A percentile compares a stretch with the other conserved stretches of the same genome.
phyloP scores from a whole-genome alignment of 2,888 invertebrate genomes.

The Patella ulyssiponensis region DNA sequence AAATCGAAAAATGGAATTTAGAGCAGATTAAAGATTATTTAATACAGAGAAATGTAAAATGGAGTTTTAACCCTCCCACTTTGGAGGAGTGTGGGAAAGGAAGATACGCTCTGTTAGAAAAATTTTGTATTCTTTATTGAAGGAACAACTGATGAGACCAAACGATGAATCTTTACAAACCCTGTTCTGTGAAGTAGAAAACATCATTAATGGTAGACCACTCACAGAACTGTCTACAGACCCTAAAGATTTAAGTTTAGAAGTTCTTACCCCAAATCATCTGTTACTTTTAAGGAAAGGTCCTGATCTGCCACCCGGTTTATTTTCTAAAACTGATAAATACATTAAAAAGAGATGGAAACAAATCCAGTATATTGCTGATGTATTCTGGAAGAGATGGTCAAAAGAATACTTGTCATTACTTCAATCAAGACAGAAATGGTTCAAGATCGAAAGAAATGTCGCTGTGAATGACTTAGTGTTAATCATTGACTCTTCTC shows the following conservation, averaged over 20 bases:
- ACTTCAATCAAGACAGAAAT: too few relatives aligned
- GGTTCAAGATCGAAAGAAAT: too few relatives aligned
- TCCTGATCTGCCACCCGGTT: constrained; percentile 30
- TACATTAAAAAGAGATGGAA: constrained; percentile 31
- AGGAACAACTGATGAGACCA: constrained; percentile 21
- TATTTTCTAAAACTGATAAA: constrained; percentile 30
- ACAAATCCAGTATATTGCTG: constrained; percentile 38
- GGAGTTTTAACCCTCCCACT: constrained; percentile 41
- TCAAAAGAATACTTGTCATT: constrained; percentile 24
- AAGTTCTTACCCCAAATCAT: constrained; percentile 35
- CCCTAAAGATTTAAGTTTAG: constrained; percentile 21
- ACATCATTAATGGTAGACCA: constrained; percentile 34
- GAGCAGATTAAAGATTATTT: constrained; percentile 24
- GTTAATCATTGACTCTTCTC: too few relatives aligned
- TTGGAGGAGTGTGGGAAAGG: constrained; percentile 42
- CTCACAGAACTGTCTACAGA: constrained; percentile 27
- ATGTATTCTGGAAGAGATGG: constrained; percentile 38
- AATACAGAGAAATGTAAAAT: constrained; percentile 27
- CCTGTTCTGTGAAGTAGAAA: constrained; percentile 26
- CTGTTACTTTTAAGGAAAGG: constrained; percentile 25
- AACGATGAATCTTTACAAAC: constrained; percentile 27
- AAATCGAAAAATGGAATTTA: constrained; percentile 33
- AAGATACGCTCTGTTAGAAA: constrained; percentile 21
- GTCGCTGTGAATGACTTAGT: too few relatives aligned
- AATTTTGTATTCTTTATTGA: constrained; percentile 21